Evolutionary conservation across 1,140 invertebrate species (phyloP), one percentile per base, ranked within the genome.

Genomic region (Bathynomus jamesi): DNA sequence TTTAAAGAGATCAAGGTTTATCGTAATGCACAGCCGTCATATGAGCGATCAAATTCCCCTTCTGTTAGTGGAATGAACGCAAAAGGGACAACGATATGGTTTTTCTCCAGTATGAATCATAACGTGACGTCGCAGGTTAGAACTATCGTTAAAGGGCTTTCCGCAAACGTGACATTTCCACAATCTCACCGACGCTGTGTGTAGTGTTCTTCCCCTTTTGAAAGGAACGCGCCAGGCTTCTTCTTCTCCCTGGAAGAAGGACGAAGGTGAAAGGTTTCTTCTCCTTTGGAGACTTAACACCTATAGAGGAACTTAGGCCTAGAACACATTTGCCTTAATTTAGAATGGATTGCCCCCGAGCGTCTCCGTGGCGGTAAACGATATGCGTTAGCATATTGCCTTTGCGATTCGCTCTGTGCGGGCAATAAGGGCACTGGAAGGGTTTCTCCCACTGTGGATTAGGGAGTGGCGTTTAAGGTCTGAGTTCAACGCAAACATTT

Each of bases 371-470:
- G n/a, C n/a, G n/a, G n/a, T 53, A 28, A 69, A 68, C 40, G 68
- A 76, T 67, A 65, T 80, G 79, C 11, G 75, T 72, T 64, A 73
- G 78, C 28, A 80, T 71, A 63, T 79, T 78, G 67, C 79, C 76
- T 61, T 78, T 76, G 31, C 76, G 78, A 64, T 78, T 78, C n/a
- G 78, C 76, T 28, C 71, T 66, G 30, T 77, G 76, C 5, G 75
- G 70, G 70, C 86, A 87, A 61, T 83, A 80, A 70, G 82, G 81
- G 72, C 86, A 87, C 28, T 46, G 4, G 63, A 73, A 75, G 28
- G 73, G 76, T 65, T 76, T 75, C 67, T 77, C 76, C 73, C 73
- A 28, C 71, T 71, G 30, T 77, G 76, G 40, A 75, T 80, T 64
- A 74, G 70, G 28, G 73, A 61, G 66, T 77, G 76, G 4, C 73